Evolutionary conservation across 2,113 vertebrate genomes (phyloP), one percentile per base, ranked within the genome.

Genomic region (Dromiciops gliroides): DNA sequence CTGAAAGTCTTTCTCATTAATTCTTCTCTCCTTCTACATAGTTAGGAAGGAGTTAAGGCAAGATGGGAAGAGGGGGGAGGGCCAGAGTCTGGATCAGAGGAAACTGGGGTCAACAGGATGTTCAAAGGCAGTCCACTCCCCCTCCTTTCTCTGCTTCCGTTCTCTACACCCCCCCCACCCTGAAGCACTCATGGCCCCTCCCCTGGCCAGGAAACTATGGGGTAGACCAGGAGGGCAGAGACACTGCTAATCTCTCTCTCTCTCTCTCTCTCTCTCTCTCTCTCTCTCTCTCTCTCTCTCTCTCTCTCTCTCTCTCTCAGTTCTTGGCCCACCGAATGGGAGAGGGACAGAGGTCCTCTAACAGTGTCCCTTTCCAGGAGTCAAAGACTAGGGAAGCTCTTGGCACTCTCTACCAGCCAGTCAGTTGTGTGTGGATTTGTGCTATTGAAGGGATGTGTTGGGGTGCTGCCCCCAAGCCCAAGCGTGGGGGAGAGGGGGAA

Each of bases 31-130:
- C 67, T 23, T 83, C n/a, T 19, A 83, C 23, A n/a, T 47, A 89
- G 96, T 94, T 31, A 93, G 92, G 96, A 97, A 96, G 96, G 97
- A 95, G 97, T 96, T 97, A 97, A 97, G 91, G 56, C 51, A 89
- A 51, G 88, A 56, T 50, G 91, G 95, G 95, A 95, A 96, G 96
- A 94, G 94, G 88, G 95, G 96, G 95, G 94, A 96, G 92, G 93
- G 90, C 94, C 95, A 48, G 49, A 94, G 88, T 96, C 60, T 23
- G 96, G 96, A 93, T 91, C 90, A 97, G 93, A 98, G 97, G 97
- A 97, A 97, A 96, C 97, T 49, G 92, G 97, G 97, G 97, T 98
- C 97, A 97, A 97, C 96, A 97, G 97, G 97, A 97, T 97, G 96
- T 96, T 96, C 95, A 95, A 83, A 96, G 96, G 23, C 28, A 83